Evolutionary conservation across 2,113 vertebrate genomes (phyloP).

Genomic region (Lepus americanus): DNA sequence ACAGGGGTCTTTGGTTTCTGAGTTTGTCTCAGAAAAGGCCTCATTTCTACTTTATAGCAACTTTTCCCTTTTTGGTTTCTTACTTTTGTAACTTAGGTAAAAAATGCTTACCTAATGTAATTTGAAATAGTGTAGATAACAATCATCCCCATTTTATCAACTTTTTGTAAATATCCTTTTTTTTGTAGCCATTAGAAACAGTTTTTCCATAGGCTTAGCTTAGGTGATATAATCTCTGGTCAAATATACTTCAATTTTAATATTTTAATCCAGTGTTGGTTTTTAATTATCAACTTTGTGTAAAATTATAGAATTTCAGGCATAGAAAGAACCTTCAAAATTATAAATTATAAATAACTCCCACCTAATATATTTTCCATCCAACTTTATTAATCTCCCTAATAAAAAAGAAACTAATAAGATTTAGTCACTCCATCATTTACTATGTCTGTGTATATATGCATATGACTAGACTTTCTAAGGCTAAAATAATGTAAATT

Average conservation of each 20-base stretch:
- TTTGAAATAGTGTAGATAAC: not conserved
- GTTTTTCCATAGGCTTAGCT: constrained; percentile 27
- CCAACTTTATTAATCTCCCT: not conserved
- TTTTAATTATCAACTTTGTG: constrained; percentile 27
- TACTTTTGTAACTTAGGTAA: not conserved
- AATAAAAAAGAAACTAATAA: constrained; percentile 14
- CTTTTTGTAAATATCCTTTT: not conserved
- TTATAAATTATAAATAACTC: constrained; percentile 28
- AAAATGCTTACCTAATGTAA: constrained; percentile 3
- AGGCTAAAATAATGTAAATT: constrained; percentile 51
- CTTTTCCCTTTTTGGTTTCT: constrained; percentile 10
- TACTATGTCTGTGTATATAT: not conserved
- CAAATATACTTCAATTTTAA: constrained; percentile 4
- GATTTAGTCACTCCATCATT: not conserved
- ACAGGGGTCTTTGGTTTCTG: not conserved
- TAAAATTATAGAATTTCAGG: constrained; percentile 45
- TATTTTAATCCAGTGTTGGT: constrained; percentile 41
- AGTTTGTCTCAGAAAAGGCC: constrained; percentile 32
- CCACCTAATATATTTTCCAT: not conserved
- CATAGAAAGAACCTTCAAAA: not conserved
- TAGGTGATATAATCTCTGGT: not conserved
- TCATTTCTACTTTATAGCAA: not conserved
- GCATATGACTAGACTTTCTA: not conserved
- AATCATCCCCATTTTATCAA: constrained; percentile 15
- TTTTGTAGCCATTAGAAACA: not conserved